Conservation (phyloP, 92 coral and sea anemone genomes). For the Parazoanthus atlanticus region DNA sequence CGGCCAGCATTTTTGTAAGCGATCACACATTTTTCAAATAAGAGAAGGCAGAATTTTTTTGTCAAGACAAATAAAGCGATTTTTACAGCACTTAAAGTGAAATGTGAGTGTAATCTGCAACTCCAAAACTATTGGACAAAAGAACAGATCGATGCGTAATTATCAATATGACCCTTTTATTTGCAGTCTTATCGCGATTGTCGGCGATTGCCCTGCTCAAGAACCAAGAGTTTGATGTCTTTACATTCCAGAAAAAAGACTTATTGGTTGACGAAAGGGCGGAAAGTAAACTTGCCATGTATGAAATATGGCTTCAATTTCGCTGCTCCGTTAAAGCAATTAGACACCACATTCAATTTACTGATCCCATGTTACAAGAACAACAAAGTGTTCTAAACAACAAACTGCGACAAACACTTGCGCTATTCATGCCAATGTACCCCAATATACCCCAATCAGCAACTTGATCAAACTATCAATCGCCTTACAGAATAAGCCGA, state of each 20-base stretch:
- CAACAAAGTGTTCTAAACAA: not conserved
- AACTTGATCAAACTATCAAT: not conserved
- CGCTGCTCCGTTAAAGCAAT: not conserved
- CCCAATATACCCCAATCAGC: not conserved
- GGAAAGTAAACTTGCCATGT: not conserved
- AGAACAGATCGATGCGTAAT: not conserved
- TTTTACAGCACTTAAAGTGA: not conserved
- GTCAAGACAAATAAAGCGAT: not conserved
- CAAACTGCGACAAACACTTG: not conserved
- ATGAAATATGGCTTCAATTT: slow-evolving; percentile 25
- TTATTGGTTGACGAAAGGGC: not conserved
- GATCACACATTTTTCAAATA: not conserved
- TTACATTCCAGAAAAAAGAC: slow-evolving; percentile 5
- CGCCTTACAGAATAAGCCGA: slow-evolving; percentile 18
- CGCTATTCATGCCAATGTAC: not conserved
- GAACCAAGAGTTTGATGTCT: not conserved
- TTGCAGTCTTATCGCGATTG: not conserved
- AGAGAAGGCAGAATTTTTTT: not conserved
- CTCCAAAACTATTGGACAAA: not conserved
- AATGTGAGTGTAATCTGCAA: not conserved
- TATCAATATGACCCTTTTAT: not conserved
- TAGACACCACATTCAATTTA: not conserved
- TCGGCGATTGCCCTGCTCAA: not conserved
- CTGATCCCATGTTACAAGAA: not conserved
- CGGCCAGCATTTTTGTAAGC: not conserved